Percentiles rank a stretch among this genome's conserved stretches.
Conservation (phyloP, 2,888 invertebrate genomes). For the Melolontha melolontha region DNA sequence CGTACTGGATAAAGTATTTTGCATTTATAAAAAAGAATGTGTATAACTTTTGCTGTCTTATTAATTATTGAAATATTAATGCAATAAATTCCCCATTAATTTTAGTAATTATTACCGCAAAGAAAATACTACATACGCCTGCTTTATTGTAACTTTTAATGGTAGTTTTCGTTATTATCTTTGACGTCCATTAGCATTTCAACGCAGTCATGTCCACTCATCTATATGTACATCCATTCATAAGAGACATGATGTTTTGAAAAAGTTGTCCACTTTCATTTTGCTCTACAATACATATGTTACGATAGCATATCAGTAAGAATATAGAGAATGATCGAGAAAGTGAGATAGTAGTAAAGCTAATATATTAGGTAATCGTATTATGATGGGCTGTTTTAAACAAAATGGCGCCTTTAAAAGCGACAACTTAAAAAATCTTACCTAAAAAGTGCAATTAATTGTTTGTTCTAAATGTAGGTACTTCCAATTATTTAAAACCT, state of each 20-base stretch:
- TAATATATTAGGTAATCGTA: slow-evolving; percentile 9
- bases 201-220: slow-evolving; percentile 53
- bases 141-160: slow-evolving; percentile 42
- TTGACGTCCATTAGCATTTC: slow-evolving; percentile 25
- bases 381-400: slow-evolving; percentile 38
- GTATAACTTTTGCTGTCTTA: too few relatives aligned
- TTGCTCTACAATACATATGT: slow-evolving; percentile 56
- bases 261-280: slow-evolving; percentile 39
- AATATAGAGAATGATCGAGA: slow-evolving; percentile 27
- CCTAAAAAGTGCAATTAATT: slow-evolving; percentile 24
- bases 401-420: slow-evolving; percentile 26
- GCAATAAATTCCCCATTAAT: too few relatives aligned
- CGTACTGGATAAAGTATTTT: too few relatives aligned
- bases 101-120: too few relatives aligned
- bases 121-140: background rate
- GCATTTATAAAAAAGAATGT: too few relatives aligned
- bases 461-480: slow-evolving; percentile 3
- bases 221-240: slow-evolving; percentile 26
- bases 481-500: background rate
- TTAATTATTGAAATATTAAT: too few relatives aligned
- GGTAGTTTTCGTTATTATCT: slow-evolving; percentile 20
- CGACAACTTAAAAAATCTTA: slow-evolving; percentile 11
- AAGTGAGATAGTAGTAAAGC: background rate
- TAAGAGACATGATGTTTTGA: slow-evolving; percentile 37
- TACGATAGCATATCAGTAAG: slow-evolving; percentile 63